Conservation (phyloP, 2,113 vertebrate genomes). For the Agelaius phoeniceus region DNA sequence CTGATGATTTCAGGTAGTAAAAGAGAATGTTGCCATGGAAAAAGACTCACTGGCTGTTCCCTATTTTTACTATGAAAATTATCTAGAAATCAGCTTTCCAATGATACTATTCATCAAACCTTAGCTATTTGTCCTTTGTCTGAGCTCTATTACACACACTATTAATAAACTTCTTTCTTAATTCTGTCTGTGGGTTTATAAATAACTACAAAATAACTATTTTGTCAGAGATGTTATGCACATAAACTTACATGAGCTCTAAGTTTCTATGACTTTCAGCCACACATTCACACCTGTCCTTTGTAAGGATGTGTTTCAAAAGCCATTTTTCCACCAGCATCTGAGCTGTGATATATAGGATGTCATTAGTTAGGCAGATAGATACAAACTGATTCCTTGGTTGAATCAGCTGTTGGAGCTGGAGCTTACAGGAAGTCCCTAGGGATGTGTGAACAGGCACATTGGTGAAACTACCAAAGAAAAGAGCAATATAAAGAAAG, state of each 20-base stretch:
- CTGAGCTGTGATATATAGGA: background rate
- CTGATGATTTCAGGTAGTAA: background rate
- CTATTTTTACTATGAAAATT: background rate
- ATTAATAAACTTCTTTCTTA: background rate
- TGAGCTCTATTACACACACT: background rate
- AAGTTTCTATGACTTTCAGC: background rate
- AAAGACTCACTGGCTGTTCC: background rate
- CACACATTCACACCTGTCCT: background rate
- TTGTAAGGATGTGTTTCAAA: background rate
- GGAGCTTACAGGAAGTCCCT: background rate
- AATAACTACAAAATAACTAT: background rate
- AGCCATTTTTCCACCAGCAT: background rate
- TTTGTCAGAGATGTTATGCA: background rate
- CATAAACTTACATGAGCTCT: background rate
- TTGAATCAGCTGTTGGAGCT: background rate
- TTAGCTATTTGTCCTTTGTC: background rate
- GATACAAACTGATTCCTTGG: background rate
- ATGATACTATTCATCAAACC: background rate
- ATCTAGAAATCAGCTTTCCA: background rate
- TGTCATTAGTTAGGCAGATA: background rate
- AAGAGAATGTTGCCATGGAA: background rate
- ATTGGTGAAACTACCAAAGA: background rate
- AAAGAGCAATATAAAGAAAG: background rate
- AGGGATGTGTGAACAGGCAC: background rate
- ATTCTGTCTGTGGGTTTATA: background rate